Evolutionary conservation across 2,797 vertebrate species (phyloP).

Genomic region (Anisognathus igniventris): DNA sequence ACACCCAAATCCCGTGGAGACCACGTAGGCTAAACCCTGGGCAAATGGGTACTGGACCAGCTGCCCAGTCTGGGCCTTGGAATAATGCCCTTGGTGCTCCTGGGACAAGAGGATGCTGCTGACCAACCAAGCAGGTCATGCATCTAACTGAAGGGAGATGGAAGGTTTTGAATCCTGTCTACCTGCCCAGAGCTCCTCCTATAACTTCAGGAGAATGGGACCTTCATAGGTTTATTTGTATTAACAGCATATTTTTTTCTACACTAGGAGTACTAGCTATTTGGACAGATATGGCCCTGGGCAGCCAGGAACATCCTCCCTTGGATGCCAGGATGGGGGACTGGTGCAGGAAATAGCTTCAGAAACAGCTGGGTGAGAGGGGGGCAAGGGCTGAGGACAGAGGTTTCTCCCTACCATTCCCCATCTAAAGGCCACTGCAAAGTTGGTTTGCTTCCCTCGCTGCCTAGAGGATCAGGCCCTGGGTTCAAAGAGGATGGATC

Average conservation of each 20-base stretch:
- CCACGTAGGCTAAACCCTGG: neutral
- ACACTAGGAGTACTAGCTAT: neutral
- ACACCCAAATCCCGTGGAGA: neutral
- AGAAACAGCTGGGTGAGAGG: neutral
- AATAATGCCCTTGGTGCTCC: neutral
- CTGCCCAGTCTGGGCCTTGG: neutral
- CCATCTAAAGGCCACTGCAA: accelerated
- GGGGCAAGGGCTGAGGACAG: accelerated
- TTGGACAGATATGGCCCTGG: accelerated
- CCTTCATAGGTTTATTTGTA: neutral
- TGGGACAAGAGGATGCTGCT: neutral
- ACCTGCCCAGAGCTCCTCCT: neutral
- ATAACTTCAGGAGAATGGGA: neutral
- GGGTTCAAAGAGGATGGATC: neutral
- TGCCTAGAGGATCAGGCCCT: accelerated
- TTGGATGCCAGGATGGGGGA: neutral
- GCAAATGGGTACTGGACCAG: neutral
- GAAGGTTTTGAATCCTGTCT: neutral
- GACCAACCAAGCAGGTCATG: neutral
- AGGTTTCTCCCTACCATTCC: neutral
- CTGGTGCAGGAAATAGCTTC: neutral
- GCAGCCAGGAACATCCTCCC: neutral
- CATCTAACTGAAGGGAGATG: neutral
- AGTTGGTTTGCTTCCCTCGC: accelerated
- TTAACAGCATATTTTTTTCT: neutral